Evolutionary conservation across 2,797 vertebrate species (phyloP).

Genomic region (Helarctos malayanus): DNA sequence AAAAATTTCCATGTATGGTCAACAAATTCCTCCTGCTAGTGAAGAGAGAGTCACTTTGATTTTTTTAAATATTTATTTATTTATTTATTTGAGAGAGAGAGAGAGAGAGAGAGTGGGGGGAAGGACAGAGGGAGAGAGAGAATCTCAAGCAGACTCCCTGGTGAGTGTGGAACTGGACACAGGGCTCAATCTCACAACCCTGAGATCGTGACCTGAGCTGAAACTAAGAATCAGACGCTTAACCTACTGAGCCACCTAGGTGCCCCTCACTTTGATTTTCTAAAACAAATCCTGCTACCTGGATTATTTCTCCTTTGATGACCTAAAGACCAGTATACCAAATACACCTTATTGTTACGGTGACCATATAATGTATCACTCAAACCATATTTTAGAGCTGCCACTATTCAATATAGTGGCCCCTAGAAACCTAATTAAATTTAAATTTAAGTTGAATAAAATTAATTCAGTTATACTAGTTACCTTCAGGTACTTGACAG

Average conservation of each 20-base stretch:
- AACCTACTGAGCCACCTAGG: neutral
- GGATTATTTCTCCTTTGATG: neutral
- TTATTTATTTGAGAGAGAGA: neutral
- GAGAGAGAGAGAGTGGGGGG: neutral
- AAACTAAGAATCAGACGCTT: neutral
- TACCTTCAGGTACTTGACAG: neutral
- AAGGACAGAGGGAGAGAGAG: neutral
- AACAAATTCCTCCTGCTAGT: neutral
- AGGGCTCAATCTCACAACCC: neutral
- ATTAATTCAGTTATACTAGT: neutral
- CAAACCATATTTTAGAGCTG: neutral
- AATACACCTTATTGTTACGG: neutral
- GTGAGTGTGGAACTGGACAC: neutral
- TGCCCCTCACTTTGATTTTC: neutral
- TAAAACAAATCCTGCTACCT: neutral
- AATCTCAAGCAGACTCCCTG: neutral
- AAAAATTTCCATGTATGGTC: neutral
- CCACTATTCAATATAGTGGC: neutral
- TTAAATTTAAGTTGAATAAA: constrained; percentile 52
- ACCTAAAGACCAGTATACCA: neutral
- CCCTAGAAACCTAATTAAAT: neutral
- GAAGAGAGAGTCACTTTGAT: neutral
- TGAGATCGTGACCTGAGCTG: neutral
- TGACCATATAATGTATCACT: neutral
- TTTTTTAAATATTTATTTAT: neutral